These are phyloP conservation scores for Yponomeuta sedellus DNA, from an alignment of 2,888 invertebrate genomes.

Conservation along the genomic window DNA sequence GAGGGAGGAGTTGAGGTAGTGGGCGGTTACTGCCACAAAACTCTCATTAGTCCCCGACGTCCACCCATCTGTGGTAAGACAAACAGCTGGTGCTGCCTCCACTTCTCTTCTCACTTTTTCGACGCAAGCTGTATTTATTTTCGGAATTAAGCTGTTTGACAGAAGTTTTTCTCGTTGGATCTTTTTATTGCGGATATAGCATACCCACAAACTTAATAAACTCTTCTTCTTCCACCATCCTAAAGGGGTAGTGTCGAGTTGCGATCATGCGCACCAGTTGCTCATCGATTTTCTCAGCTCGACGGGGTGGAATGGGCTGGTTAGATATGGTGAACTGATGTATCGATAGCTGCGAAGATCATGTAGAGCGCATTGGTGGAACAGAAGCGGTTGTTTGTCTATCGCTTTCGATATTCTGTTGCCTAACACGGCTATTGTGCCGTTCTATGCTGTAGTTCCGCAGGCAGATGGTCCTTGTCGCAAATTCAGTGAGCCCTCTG, in stretches of 20 bases:
- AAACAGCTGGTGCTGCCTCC: constrained; percentile 13
- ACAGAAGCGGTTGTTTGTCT: background rate
- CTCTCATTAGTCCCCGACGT: constrained; percentile 17
- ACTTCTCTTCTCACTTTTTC: constrained; percentile 13
- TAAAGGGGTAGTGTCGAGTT: constrained; percentile 16
- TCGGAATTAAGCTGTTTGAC: constrained; percentile 16
- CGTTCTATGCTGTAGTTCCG: too few species aligned
- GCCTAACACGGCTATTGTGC: background rate
- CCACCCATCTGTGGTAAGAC: constrained; percentile 18
- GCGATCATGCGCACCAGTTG: constrained; percentile 18
- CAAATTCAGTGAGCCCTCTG: too few species aligned
- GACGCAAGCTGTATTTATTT: constrained; percentile 4
- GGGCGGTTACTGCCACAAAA: constrained; percentile 17
- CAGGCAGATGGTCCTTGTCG: too few species aligned
- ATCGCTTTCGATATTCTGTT: background rate
- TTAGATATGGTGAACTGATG: background rate
- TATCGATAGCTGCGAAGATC: constrained; percentile 6
- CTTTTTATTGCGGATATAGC: constrained; percentile 15
- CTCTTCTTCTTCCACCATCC: constrained; percentile 17
- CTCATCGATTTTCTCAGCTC: constrained; percentile 8
- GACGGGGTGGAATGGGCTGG: constrained; percentile 2
- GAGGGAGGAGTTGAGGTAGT: constrained; percentile 11
- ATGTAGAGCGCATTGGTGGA: background rate
- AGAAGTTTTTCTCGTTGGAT: constrained; percentile 19
- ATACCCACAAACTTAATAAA: constrained; percentile 15